Percentiles rank a stretch among this genome's conserved stretches.
Conservation (phyloP, 2,888 invertebrate species). For the Chymomyza caudatula region DNA sequence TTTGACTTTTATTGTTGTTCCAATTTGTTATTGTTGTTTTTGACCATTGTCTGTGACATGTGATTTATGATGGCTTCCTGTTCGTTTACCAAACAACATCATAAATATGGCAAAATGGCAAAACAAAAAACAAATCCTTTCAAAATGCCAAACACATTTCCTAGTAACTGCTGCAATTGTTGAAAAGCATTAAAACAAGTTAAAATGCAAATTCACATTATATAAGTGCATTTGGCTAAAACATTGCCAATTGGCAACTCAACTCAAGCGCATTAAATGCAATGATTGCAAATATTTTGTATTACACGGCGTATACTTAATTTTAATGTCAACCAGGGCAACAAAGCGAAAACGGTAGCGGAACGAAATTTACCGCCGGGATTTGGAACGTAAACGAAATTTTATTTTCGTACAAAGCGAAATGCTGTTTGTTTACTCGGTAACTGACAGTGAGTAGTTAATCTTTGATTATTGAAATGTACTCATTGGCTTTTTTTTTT, state of each 20-base stretch:
- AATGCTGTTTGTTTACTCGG: too few species aligned
- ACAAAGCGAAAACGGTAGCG: not conserved
- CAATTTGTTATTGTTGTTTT: too few species aligned
- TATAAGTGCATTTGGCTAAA: slow-evolving; percentile 9
- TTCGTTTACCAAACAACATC: slow-evolving; percentile 51
- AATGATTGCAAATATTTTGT: slow-evolving; percentile 11
- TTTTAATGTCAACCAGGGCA: not conserved
- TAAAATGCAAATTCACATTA: not conserved
- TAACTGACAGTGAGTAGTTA: too few species aligned
- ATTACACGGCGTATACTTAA: slow-evolving; percentile 37
- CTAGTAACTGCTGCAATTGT: slow-evolving; percentile 1
- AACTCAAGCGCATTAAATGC: not conserved
- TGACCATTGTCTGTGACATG: slow-evolving; percentile 31
- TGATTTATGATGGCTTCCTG: slow-evolving; percentile 58
- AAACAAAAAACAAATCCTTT: slow-evolving; percentile 26
- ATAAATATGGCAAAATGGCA: slow-evolving; percentile 45
- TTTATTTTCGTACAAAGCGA: too few species aligned
- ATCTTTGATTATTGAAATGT: too few species aligned
- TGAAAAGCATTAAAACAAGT: slow-evolving; percentile 6
- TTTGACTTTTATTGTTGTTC: not conserved
- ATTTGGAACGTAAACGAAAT: too few species aligned
- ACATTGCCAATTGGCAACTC: slow-evolving; percentile 7
- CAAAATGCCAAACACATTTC: not conserved
- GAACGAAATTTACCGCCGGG: too few species aligned
- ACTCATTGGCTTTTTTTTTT: too few species aligned